Base-by-base conservation (phyloP, 2,888 invertebrate genomes). In the Brachypterus glaber region DNA sequence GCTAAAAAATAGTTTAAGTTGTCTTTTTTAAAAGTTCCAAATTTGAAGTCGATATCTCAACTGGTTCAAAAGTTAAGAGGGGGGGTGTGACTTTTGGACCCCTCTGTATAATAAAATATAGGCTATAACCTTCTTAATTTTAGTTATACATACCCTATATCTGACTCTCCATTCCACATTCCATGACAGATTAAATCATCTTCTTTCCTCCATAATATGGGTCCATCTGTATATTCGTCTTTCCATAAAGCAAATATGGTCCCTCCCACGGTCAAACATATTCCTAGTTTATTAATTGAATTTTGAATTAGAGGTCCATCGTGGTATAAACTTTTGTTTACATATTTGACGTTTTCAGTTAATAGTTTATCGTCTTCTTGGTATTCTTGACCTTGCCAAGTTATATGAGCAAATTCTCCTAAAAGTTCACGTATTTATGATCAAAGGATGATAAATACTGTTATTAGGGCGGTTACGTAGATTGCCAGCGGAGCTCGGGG, bases 91-190 rank as follows among this genome's bases (percentile, higher is more conserved):
- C n/a, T n/a, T n/a, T n/a, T n/a, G n/a, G n/a, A n/a, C n/a, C n/a
- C n/a, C n/a, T n/a, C n/a, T n/a, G n/a, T n/a, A n/a, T n/a, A n/a
- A n/a, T n/a, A n/a, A n/a, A n/a, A n/a, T n/a, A n/a, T n/a, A n/a
- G n/a, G n/a, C n/a, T n/a, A n/a, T n/a, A n/a, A n/a, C n/a, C n/a
- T n/a, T n/a, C n/a, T n/a, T n/a, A n/a, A n/a, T n/a, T n/a, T n/a
- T n/a, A n/a, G n/a, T n/a, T n/a, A n/a, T n/a, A n/a, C n/a, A n/a
- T n/a, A n/a, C n/a, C n/a, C n/a, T n/a, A n/a, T n/a, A n/a, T n/a
- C n/a, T n/a, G n/a, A n/a, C n/a, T n/a, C n/a, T n/a, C n/a, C 35
- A n/a, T 84, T 85, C 88, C 89, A 90, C 24, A 69, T 66, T 0
- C 80, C 76, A 11, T 74, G 71, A 0, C 82, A 80, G 44, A 82